These are phyloP conservation scores for Chanos chanos DNA, from an alignment of 2,797 vertebrate species.

Conservation along the genomic window DNA sequence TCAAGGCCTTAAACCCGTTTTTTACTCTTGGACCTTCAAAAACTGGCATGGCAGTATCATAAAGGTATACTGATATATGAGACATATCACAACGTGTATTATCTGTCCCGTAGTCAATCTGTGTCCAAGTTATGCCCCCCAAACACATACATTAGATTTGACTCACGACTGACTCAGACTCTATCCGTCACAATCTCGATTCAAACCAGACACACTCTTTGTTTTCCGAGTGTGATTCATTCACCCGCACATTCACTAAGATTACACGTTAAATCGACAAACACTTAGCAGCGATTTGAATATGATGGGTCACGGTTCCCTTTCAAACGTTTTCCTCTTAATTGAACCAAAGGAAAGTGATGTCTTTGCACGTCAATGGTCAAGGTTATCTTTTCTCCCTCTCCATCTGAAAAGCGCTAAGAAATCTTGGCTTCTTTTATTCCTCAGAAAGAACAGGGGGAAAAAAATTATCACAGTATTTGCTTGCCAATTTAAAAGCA, in stretches of 20 bases:
- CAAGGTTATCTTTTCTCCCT: conserved; percentile 64
- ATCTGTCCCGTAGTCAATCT: too few relatives aligned
- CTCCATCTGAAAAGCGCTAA: conserved; percentile 50
- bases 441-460: conserved; percentile 48
- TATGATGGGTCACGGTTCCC: conserved; percentile 27
- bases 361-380: conserved; percentile 47
- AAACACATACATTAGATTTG: too few relatives aligned
- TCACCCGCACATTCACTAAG: conserved; percentile 15
- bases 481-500: not conserved
- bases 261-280: conserved; percentile 32
- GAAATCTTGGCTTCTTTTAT: conserved; percentile 47
- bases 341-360: conserved; percentile 31
- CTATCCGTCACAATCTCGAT: conserved; percentile 12
- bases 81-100: too few relatives aligned
- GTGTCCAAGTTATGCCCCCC: too few relatives aligned
- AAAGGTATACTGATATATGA: too few relatives aligned
- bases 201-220: conserved; percentile 10
- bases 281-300: conserved; percentile 21
- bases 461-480: conserved; percentile 6
- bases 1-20: conserved; percentile 6
- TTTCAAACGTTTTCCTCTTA: conserved; percentile 40
- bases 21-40: too few relatives aligned
- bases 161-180: too few relatives aligned
- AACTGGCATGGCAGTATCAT: too few relatives aligned
- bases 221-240: conserved; percentile 14